Conservation (phyloP, 2,888 invertebrate species). For the Archips crataeganus region DNA sequence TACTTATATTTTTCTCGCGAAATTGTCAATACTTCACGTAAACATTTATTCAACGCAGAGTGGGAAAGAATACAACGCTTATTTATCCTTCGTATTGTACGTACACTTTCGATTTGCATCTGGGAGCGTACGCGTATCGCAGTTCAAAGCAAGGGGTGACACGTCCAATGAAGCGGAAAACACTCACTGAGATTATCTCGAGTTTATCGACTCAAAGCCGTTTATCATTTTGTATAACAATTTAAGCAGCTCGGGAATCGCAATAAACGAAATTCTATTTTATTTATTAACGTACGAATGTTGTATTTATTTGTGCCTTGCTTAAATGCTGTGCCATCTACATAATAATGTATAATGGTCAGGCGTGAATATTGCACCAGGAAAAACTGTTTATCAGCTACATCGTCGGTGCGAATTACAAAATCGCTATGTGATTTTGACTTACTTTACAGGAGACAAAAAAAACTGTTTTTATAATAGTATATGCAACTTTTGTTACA, state of each 20-base stretch:
- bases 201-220: slow-evolving; percentile 14
- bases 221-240: slow-evolving; percentile 8
- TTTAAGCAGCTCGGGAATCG: neutral
- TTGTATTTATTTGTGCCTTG: neutral
- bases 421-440: too few relatives aligned
- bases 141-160: slow-evolving; percentile 9
- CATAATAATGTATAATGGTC: too few relatives aligned
- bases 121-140: neutral
- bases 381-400: too few relatives aligned
- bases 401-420: too few relatives aligned
- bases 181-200: slow-evolving; percentile 18
- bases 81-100: slow-evolving; percentile 11
- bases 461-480: too few relatives aligned
- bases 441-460: too few relatives aligned
- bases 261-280: neutral
- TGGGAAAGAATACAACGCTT: slow-evolving; percentile 11
- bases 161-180: slow-evolving; percentile 15
- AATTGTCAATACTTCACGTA: slow-evolving; percentile 7
- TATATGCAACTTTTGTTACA: too few relatives aligned
- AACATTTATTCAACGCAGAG: slow-evolving; percentile 8
- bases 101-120: slow-evolving; percentile 8
- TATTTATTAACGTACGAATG: neutral
- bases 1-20: slow-evolving; percentile 12
- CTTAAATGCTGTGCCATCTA: neutral
- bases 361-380: too few relatives aligned